phyloP scores from a whole-genome alignment of 1,140 invertebrate species.

The Zaprionus vittiger region DNA sequence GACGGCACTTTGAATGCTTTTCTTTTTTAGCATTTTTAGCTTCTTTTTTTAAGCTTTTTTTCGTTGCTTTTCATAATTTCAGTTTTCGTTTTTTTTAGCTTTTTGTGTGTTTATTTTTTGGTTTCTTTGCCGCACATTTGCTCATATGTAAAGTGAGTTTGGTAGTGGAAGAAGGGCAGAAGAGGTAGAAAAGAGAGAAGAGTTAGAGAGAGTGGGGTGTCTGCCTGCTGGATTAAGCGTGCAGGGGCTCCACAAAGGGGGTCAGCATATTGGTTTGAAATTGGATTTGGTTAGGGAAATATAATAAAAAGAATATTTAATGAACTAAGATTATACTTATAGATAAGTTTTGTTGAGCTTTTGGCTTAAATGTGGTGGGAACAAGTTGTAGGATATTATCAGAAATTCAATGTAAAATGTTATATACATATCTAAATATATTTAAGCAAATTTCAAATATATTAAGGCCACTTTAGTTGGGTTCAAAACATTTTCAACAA shows the following conservation, averaged over 20 bases:
- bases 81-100: constrained; percentile 41
- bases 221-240: constrained; percentile 50
- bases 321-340: background rate
- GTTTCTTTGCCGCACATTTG: constrained; percentile 64
- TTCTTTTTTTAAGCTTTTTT: constrained; percentile 47
- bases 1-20: constrained; percentile 61
- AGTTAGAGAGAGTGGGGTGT: constrained; percentile 23
- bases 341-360: background rate
- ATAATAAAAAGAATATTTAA: background rate
- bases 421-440: no score
- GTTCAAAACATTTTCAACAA: no score
- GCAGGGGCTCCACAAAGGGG: background rate
- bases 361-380: no score
- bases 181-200: background rate
- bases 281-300: background rate
- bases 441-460: no score
- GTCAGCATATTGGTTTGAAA: constrained; percentile 14
- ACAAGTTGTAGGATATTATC: no score
- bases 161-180: constrained; percentile 23
- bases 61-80: constrained; percentile 67
- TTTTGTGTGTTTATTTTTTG: constrained; percentile 44
- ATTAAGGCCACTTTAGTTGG: no score
- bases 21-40: constrained; percentile 4
- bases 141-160: constrained; percentile 82
- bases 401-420: no score